phyloP scores from a whole-genome alignment of 2,797 vertebrate genomes.

The Microtus agrestis region DNA sequence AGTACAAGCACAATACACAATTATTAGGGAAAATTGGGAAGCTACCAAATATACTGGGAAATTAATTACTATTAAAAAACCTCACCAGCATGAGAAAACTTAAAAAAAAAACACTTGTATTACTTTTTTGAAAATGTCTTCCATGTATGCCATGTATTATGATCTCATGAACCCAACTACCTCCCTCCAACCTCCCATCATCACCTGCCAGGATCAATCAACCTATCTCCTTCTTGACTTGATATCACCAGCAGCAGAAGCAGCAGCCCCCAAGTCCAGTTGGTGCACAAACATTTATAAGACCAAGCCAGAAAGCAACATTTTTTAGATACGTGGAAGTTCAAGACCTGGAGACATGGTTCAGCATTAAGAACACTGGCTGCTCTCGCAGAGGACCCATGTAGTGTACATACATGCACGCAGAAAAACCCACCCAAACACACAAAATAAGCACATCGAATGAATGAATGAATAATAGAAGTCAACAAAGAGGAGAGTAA shows the following conservation, averaged over 20 bases:
- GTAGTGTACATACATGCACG: not conserved
- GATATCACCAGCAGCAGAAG: not conserved
- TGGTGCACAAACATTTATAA: not conserved
- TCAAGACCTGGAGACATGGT: not conserved
- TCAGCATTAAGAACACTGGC: not conserved
- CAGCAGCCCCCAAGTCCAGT: not conserved
- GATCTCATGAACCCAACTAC: not conserved
- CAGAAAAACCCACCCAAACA: not conserved
- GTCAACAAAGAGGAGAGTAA: too few relatives aligned
- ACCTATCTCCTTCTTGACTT: not conserved
- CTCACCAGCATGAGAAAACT: not conserved
- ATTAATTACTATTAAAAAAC: not conserved
- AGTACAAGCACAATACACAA: not conserved
- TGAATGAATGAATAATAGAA: not conserved
- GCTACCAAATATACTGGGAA: not conserved
- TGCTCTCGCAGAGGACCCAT: not conserved
- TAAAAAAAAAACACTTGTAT: not conserved
- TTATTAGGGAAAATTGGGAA: constrained; percentile 1
- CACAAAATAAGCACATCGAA: not conserved
- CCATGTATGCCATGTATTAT: not conserved
- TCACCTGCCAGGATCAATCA: not conserved
- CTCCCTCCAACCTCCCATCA: not conserved
- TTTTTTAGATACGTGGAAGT: not conserved
- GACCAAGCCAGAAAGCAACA: not conserved
- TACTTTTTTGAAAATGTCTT: not conserved